Evolutionary conservation across 2,888 invertebrate genomes (phyloP).

Genomic region (Sinodicranocentrus sp.): DNA sequence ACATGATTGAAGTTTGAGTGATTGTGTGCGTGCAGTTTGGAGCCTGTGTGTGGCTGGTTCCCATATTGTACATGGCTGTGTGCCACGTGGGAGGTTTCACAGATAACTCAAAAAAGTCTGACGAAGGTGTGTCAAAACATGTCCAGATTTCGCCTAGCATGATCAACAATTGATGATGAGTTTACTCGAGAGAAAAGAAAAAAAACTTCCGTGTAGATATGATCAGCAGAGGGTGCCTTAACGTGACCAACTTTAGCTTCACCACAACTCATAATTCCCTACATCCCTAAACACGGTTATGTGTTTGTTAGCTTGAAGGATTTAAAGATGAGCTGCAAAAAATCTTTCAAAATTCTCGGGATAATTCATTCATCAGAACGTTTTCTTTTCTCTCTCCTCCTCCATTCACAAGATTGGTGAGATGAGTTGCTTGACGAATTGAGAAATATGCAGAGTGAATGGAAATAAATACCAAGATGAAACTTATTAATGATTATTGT

Average conservation of each 20-base stretch:
- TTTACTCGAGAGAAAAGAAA: neutral
- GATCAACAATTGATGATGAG: conserved; percentile 47
- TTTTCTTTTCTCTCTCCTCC: neutral
- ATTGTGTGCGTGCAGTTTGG: conserved; percentile 60
- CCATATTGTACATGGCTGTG: conserved; percentile 19
- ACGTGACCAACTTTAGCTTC: too few relatives aligned
- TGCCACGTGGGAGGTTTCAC: conserved; percentile 68
- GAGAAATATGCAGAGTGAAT: conserved; percentile 16
- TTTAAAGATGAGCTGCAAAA: conserved; percentile 25
- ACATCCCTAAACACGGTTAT: too few relatives aligned
- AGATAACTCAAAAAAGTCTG: conserved; percentile 41
- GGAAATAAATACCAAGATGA: conserved; percentile 42
- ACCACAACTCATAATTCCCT: too few relatives aligned
- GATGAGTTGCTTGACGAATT: conserved; percentile 59
- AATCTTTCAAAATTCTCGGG: conserved; percentile 42
- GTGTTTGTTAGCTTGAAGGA: too few relatives aligned
- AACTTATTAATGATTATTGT: conserved; percentile 67
- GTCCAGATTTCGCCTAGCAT: conserved; percentile 60
- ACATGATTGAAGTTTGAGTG: conserved; percentile 63
- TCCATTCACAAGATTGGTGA: conserved; percentile 51
- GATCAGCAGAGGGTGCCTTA: neutral
- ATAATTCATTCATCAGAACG: conserved; percentile 48
- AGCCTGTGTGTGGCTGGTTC: conserved; percentile 47
- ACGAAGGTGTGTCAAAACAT: conserved; percentile 68
- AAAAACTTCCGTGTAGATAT: neutral